Evolutionary conservation across 1,140 invertebrate genomes (phyloP), one percentile per base, ranked within the genome.

Genomic region (Penaeus indicus): DNA sequence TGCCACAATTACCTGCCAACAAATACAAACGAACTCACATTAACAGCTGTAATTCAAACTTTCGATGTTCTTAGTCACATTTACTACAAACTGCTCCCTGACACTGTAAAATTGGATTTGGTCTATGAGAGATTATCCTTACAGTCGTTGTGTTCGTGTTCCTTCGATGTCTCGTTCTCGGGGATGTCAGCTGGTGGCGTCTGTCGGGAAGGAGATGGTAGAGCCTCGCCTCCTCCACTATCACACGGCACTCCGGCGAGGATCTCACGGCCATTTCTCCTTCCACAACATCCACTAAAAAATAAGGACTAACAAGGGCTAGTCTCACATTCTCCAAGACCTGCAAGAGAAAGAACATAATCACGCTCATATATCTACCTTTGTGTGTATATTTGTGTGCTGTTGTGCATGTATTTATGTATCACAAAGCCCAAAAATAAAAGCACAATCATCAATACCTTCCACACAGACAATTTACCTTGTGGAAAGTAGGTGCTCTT

Each of bases 241-340:
- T 91, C 60, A 92, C 88, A 42, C 92, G 92, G 91, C 94, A 94
- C 79, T 93, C 92, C 11, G 92, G 91, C 79, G 91, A 93, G 16
- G 92, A 87, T 27, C 90, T 89, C 32, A 95, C 92, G 25, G 93
- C 91, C 61, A 92, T 85, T 87, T 93, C 91, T 32, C 91, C 92
- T 88, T 94, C 94, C 25, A 95, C 94, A 90, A 92, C 93, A 91
- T 95, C 94, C 92, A 94, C 93, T 72, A 95, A 93, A 92, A 94
- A 95, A 91, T 95, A 95, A 0, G 94, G 94, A 89, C 93, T 94
- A 67, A 95, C 92, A 77, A 94, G 93, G 25, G 94, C 94, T 90
- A 95, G 92, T 47, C 94, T 91, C 16, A 95, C 94, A 91, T 94
- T 93, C 86, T 94, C 93, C 90, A 95, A 92, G 60, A 95, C 93